phyloP scores from a whole-genome alignment of 2,888 invertebrate genomes.

The Lymantria monacha region DNA sequence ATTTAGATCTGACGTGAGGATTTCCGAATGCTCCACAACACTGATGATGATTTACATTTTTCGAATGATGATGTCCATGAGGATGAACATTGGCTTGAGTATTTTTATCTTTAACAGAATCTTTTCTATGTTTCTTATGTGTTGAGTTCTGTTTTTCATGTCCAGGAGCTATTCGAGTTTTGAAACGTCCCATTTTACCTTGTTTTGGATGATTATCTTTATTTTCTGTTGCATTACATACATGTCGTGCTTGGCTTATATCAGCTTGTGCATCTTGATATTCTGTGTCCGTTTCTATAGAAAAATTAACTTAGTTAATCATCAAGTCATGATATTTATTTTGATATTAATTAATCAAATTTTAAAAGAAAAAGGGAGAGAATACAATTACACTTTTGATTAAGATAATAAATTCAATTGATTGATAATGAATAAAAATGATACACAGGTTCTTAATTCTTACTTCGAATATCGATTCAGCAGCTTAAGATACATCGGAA shows the following conservation, averaged over 20 bases:
- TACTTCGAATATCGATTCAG: too few species aligned
- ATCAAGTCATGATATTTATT: background rate
- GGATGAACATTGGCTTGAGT: slow-evolving; percentile 52
- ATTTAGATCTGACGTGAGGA: slow-evolving; percentile 74
- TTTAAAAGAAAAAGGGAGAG: too few species aligned
- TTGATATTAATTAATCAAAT: too few species aligned
- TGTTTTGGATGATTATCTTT: slow-evolving; percentile 52
- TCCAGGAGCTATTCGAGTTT: slow-evolving; percentile 66
- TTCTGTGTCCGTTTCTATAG: slow-evolving; percentile 68
- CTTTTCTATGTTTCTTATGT: slow-evolving; percentile 50
- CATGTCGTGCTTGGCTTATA: slow-evolving; percentile 37
- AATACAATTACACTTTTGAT: too few species aligned
- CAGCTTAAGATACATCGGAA: too few species aligned
- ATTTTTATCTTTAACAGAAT: slow-evolving; percentile 51
- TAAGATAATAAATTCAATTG: too few species aligned
- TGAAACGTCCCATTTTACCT: slow-evolving; percentile 66
- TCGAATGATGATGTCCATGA: slow-evolving; percentile 70
- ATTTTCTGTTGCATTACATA: slow-evolving; percentile 46
- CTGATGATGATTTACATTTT: slow-evolving; percentile 74
- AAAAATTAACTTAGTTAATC: background rate
- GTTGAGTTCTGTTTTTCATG: slow-evolving; percentile 50
- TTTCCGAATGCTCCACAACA: slow-evolving; percentile 78
- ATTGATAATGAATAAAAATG: too few species aligned
- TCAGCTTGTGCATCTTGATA: slow-evolving; percentile 64
- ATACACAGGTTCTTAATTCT: too few species aligned